Conservation (phyloP, 2,113 vertebrate genomes). For the Brevimyrus niger region DNA sequence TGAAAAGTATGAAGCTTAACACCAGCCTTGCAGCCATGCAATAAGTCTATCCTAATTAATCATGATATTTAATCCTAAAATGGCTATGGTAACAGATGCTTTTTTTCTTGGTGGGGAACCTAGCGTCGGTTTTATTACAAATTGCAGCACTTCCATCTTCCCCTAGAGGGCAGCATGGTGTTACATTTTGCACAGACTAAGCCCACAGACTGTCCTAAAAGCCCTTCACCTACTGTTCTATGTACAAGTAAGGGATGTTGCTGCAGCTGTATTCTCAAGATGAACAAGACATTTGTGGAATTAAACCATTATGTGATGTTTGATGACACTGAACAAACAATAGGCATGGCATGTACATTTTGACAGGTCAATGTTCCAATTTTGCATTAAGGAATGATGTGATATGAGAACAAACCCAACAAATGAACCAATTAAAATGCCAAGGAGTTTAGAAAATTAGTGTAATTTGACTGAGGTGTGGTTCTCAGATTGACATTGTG, state of each 20-base stretch:
- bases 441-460: not conserved
- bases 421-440: not conserved
- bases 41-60: not conserved
- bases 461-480: not conserved
- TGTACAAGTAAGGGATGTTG: not conserved
- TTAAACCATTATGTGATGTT: not conserved
- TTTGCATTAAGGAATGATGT: not conserved
- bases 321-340: not conserved
- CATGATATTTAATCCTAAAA: not conserved
- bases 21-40: not conserved
- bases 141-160: conserved; percentile 18
- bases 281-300: not conserved
- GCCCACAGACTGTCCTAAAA: not conserved
- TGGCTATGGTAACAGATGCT: conserved; percentile 30
- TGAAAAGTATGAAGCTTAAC: not conserved
- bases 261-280: not conserved
- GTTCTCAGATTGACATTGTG: not conserved
- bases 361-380: not conserved
- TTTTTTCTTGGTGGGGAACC: not conserved
- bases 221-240: not conserved
- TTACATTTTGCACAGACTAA: not conserved
- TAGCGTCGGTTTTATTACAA: conserved; percentile 41
- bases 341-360: not conserved
- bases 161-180: conserved; percentile 50
- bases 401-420: not conserved